Evolutionary conservation across 2,113 vertebrate species (phyloP).

Genomic region (Castor canadensis): DNA sequence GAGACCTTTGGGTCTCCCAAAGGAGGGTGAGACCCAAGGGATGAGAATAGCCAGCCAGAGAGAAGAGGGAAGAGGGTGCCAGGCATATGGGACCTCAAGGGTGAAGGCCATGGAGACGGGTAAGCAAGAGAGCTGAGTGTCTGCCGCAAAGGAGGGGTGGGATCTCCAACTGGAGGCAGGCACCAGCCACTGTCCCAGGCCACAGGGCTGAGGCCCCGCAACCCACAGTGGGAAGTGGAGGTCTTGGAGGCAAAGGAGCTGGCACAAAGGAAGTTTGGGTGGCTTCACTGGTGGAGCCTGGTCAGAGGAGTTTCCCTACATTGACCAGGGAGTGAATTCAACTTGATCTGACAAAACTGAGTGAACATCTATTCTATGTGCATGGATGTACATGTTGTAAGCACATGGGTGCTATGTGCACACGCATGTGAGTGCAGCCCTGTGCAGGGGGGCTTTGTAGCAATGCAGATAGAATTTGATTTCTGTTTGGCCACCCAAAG

Average conservation of each 20-base stretch:
- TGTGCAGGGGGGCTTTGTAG: not conserved
- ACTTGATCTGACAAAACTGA: not conserved
- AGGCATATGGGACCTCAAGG: accelerated
- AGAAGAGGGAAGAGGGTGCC: not conserved
- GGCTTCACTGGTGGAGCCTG: not conserved
- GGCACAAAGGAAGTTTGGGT: no score
- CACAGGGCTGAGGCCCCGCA: not conserved
- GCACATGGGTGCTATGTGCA: accelerated
- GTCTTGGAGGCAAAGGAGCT: accelerated
- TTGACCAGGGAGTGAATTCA: not conserved
- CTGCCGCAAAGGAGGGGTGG: accelerated
- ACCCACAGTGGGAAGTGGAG: no score
- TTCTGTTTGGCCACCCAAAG: not conserved
- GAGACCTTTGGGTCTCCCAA: not conserved
- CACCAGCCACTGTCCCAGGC: not conserved
- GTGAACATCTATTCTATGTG: not conserved
- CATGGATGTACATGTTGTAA: accelerated
- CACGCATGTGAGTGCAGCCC: not conserved
- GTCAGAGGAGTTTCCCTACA: not conserved
- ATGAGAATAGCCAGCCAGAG: not conserved
- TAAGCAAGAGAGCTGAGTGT: not conserved
- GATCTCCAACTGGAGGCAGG: accelerated
- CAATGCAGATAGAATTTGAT: no score
- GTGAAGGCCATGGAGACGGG: accelerated
- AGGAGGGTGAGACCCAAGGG: accelerated